Evolutionary conservation across 2,888 invertebrate species (phyloP).

Genomic region (Pristionchus entomophagus): DNA sequence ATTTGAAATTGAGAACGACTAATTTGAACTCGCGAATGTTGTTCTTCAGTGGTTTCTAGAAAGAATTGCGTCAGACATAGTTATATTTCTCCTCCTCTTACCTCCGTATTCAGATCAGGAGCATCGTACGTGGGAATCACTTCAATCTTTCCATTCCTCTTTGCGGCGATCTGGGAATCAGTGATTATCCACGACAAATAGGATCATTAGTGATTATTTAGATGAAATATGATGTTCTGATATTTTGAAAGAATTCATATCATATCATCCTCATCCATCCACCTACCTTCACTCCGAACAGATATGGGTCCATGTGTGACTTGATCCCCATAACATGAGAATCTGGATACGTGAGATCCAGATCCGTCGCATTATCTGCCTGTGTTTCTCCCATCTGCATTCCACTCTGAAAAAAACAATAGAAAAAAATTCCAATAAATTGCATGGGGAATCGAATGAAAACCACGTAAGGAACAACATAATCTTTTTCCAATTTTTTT

Average conservation of each 20-base stretch:
- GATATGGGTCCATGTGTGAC: slow-evolving; percentile 74
- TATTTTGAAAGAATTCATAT: no score
- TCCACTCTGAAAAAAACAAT: slow-evolving; percentile 31
- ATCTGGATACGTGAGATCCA: slow-evolving; percentile 70
- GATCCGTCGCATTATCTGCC: not conserved
- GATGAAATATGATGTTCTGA: no score
- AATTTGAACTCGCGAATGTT: slow-evolving; percentile 32
- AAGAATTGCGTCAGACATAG: not conserved
- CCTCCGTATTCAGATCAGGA: slow-evolving; percentile 9
- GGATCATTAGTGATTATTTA: no score
- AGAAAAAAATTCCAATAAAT: not conserved
- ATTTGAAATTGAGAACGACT: slow-evolving; percentile 43
- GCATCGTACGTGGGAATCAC: not conserved
- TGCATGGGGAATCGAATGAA: slow-evolving; percentile 25
- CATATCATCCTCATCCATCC: no score
- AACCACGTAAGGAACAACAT: no score
- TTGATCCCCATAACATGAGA: slow-evolving; percentile 73
- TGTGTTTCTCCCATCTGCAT: not conserved
- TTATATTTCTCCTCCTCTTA: not conserved
- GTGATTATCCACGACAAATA: no score
- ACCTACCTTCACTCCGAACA: slow-evolving; percentile 74
- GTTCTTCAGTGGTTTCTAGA: slow-evolving; percentile 35
- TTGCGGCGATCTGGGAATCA: slow-evolving; percentile 17
- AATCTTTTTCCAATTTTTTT: no score
- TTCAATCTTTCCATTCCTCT: not conserved